Conservation (phyloP, 2,888 invertebrate genomes). For the Sepioteuthis lessoniana region DNA sequence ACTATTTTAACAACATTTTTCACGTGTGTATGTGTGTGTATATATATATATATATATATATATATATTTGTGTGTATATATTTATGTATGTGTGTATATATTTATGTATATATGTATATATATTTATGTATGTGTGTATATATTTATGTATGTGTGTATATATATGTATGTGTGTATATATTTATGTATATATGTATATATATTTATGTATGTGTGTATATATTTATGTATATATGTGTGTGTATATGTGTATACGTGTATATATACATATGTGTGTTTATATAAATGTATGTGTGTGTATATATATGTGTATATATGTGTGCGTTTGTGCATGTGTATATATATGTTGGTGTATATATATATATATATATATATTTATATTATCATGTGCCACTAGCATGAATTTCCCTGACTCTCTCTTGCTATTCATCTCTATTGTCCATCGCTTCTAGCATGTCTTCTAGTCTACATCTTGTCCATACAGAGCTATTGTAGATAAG, state of each 20-base stretch:
- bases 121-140: constrained; percentile 42
- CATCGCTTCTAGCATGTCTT: no score
- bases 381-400: no score
- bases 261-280: background rate
- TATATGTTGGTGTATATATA: background rate
- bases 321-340: background rate
- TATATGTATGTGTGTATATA: constrained; percentile 25
- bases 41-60: no score
- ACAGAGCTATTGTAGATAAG: no score
- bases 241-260: background rate
- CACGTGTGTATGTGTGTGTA: no score
- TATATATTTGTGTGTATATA: no score
- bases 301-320: background rate
- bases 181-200: constrained; percentile 35
- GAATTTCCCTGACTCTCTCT: no score
- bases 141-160: constrained; percentile 39
- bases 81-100: no score
- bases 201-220: background rate
- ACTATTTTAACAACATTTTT: no score
- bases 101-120: background rate
- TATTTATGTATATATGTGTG: background rate
- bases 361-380: constrained; percentile 16
- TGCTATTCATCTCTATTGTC: no score
- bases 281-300: background rate
- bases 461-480: no score